phyloP scores from a whole-genome alignment of 2,113 vertebrate species.

The Lasiurus cinereus region DNA sequence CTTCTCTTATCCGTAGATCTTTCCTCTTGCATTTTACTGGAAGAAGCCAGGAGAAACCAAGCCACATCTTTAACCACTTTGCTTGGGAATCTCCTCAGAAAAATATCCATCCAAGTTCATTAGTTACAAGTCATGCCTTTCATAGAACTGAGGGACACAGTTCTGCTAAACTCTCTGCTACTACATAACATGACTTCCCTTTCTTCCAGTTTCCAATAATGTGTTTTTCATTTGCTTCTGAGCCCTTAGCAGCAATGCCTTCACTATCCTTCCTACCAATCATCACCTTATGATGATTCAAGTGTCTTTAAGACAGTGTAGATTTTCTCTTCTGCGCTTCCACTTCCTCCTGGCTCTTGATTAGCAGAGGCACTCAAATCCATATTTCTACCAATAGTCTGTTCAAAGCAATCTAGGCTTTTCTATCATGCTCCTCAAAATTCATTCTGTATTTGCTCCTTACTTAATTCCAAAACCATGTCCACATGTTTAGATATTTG shows the following conservation, averaged over 20 bases:
- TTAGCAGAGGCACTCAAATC: not conserved
- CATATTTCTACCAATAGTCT: not conserved
- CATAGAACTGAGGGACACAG: not conserved
- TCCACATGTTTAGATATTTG: not conserved
- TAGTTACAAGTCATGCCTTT: not conserved
- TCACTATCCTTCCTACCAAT: not conserved
- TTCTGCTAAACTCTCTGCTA: not conserved
- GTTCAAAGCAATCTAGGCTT: not conserved
- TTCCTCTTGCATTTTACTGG: not conserved
- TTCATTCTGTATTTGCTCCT: not conserved
- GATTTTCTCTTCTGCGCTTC: not conserved
- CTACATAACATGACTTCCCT: not conserved
- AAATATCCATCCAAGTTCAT: not conserved
- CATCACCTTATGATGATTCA: not conserved
- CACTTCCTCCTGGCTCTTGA: not conserved
- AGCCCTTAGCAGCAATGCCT: not conserved
- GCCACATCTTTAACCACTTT: not conserved
- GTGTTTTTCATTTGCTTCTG: not conserved
- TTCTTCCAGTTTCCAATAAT: slow-evolving; percentile 2
- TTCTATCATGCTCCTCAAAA: not conserved
- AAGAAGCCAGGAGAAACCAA: not conserved
- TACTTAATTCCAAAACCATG: not conserved
- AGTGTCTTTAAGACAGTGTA: not conserved
- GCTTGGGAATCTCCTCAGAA: not conserved
- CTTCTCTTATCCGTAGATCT: not conserved